These are phyloP conservation scores for Spongilla lacustris DNA, from an alignment of 37 sponge, comb jelly and placozoan genomes.

Conservation along the genomic window DNA sequence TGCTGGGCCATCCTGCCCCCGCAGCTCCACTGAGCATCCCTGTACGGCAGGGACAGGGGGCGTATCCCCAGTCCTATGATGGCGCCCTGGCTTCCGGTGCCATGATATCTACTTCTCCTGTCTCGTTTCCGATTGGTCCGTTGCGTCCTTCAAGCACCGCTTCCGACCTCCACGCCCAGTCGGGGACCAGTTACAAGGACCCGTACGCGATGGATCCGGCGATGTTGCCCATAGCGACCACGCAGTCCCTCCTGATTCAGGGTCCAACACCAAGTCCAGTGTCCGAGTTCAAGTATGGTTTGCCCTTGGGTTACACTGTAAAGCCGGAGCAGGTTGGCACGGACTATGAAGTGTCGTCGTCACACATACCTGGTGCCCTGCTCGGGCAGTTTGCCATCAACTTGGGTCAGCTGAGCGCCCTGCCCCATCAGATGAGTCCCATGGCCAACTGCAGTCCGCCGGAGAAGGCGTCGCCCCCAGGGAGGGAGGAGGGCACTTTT, in stretches of 20 bases:
- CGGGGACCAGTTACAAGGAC: not conserved
- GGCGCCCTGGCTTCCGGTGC: not conserved
- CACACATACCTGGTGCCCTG: not conserved
- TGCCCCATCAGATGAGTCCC: not conserved
- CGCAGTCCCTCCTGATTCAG: not conserved
- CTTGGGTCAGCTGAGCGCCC: slow-evolving; percentile 5
- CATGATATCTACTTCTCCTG: not conserved
- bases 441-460: not conserved
- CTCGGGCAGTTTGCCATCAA: slow-evolving; percentile 2
- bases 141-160: not conserved
- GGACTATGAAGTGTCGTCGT: not conserved
- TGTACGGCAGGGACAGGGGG: not conserved
- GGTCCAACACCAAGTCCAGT: not conserved
- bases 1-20: slow-evolving; percentile 24
- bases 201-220: not conserved
- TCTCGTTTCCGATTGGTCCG: not conserved
- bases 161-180: not conserved
- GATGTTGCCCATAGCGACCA: not conserved
- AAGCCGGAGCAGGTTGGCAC: not conserved
- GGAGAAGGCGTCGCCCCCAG: not conserved
- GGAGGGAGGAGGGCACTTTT: not conserved
- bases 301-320: not conserved
- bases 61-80: not conserved
- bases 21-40: not conserved
- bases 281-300: not conserved